Percentiles rank a stretch among this genome's conserved stretches.
These are phyloP conservation scores for Oryzias sinensis DNA, from an alignment of 2,797 vertebrate species.

Conservation along the genomic window DNA sequence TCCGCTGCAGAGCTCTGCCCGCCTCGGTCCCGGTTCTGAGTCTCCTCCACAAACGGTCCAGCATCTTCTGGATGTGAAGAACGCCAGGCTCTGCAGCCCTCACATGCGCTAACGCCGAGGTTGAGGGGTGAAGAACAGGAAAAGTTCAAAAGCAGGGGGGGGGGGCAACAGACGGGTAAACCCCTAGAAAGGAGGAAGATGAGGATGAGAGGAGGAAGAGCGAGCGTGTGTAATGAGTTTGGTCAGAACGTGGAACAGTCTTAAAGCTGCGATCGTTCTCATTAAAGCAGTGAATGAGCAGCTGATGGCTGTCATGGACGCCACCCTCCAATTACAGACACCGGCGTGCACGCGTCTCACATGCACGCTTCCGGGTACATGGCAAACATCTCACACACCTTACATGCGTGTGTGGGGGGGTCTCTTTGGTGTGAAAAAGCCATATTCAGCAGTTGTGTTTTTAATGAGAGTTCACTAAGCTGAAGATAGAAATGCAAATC, in stretches of 20 bases:
- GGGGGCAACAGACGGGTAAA: no score
- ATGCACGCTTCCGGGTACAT: neutral
- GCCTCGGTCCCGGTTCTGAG: no score
- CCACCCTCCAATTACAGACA: constrained; percentile 92
- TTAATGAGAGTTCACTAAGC: constrained; percentile 64
- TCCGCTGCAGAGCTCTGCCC: no score
- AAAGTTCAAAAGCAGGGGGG: no score
- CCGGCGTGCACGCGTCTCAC: constrained; percentile 18
- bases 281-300: constrained; percentile 99
- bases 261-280: constrained; percentile 98
- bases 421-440: constrained; percentile 24
- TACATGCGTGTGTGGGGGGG: constrained; percentile 5
- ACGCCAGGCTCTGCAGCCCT: no score
- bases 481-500: constrained; percentile 74
- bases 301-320: constrained; percentile 98
- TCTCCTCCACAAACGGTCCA: no score
- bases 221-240: constrained; percentile 95
- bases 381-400: constrained; percentile 1
- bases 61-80: no score
- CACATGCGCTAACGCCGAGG: no score
- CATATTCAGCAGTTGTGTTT: constrained; percentile 70
- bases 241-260: constrained; percentile 99
- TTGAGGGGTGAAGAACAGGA: no score
- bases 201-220: constrained; percentile 38
- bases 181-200: neutral